phyloP scores from a whole-genome alignment of 1,140 invertebrate genomes.

The Sycophaga agraensis region DNA sequence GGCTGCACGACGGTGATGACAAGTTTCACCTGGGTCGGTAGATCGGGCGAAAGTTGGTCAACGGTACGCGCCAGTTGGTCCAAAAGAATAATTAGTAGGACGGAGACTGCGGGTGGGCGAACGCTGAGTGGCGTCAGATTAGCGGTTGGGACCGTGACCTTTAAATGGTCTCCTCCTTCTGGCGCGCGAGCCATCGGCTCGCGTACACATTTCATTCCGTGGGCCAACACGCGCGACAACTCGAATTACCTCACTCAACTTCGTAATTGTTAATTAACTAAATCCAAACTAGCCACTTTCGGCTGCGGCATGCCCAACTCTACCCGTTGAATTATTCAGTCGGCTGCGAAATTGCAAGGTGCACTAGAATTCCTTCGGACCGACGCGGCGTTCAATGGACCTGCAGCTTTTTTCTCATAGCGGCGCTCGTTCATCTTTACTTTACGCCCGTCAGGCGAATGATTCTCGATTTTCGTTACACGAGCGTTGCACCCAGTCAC shows the following conservation, averaged over 20 bases:
- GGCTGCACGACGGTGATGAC: too few species aligned
- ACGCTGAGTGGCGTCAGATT: constrained; percentile 4
- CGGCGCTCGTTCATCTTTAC: background rate
- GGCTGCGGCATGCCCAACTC: background rate
- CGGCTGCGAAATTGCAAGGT: constrained; percentile 15
- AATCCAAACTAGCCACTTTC: constrained; percentile 30
- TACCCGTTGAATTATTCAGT: constrained; percentile 25
- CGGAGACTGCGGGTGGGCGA: background rate
- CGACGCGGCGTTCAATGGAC: background rate
- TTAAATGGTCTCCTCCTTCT: background rate
- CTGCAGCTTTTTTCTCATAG: background rate
- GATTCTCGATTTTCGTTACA: too few species aligned
- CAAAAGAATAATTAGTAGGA: constrained; percentile 24
- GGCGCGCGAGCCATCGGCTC: background rate
- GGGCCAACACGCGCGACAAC: constrained; percentile 19
- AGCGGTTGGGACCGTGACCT: constrained; percentile 11
- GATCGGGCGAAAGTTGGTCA: background rate
- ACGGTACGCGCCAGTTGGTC: background rate
- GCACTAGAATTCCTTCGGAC: constrained; percentile 9
- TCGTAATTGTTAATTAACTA: constrained; percentile 32
- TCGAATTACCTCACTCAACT: constrained; percentile 28
- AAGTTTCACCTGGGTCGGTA: too few species aligned
- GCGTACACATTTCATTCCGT: constrained; percentile 16
- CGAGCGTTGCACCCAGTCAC: too few species aligned
- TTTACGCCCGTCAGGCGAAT: too few species aligned